phyloP scores from a whole-genome alignment of 2,888 invertebrate genomes.

The Ormyrus nitidulus region DNA sequence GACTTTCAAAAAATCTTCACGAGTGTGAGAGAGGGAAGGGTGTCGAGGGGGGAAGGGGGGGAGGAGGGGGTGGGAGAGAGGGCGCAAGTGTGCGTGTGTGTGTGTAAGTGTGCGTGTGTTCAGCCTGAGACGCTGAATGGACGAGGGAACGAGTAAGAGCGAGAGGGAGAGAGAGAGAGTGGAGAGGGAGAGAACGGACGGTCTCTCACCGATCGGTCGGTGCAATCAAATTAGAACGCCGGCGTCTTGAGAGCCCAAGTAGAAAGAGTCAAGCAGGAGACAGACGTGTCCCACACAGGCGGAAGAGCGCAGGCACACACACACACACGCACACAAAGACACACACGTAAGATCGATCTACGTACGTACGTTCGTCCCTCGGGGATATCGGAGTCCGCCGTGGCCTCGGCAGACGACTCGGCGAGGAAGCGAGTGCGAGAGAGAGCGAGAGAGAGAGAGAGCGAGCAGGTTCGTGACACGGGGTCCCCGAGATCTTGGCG shows the following conservation, averaged over 20 bases:
- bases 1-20: conserved; percentile 29
- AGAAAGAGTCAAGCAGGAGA: conserved; percentile 46
- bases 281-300: neutral
- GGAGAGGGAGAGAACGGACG: conserved; percentile 32
- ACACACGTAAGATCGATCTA: neutral
- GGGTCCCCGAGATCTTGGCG: conserved; percentile 41
- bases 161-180: conserved; percentile 10
- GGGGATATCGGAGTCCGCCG: neutral
- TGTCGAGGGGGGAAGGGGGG: neutral
- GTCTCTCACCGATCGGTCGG: neutral
- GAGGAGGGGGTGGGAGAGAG: conserved; percentile 8
- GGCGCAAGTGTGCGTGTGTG: conserved; percentile 28
- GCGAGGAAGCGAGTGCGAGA: too few species aligned
- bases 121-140: conserved; percentile 25
- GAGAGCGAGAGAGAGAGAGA: neutral
- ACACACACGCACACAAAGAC: neutral
- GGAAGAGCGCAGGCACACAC: neutral
- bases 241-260: conserved; percentile 35
- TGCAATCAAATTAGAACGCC: conserved; percentile 46
- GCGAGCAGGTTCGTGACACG: neutral
- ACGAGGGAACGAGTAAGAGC: conserved; percentile 28
- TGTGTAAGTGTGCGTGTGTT: neutral
- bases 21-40: neutral
- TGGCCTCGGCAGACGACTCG: too few species aligned
- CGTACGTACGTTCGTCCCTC: conserved; percentile 26